Evolutionary conservation across 1,140 invertebrate genomes (phyloP).

Genomic region (Dreissena rostriformis): DNA sequence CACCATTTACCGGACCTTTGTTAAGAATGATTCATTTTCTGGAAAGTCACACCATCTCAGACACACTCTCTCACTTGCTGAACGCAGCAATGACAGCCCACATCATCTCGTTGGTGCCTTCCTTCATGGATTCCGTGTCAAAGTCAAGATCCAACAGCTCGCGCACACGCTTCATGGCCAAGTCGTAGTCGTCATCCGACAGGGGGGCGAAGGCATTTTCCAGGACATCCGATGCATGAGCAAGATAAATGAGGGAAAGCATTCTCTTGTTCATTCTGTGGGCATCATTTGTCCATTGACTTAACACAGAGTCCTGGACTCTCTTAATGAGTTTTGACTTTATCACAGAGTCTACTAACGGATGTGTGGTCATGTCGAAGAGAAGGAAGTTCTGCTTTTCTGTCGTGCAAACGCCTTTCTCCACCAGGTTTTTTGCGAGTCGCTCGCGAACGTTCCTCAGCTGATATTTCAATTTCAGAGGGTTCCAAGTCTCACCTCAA

Average conservation of each 20-base stretch:
- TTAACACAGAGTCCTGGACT: conserved; percentile 97
- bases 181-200: conserved; percentile 99
- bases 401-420: conserved; percentile 99
- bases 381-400: conserved; percentile 99
- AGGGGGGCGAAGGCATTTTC: conserved; percentile 99
- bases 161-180: conserved; percentile 97
- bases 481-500: conserved; percentile 99
- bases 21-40: too few relatives aligned
- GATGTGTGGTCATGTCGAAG: conserved; percentile 99
- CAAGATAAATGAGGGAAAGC: conserved; percentile 95
- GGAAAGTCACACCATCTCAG: too few relatives aligned
- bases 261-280: conserved; percentile 98
- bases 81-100: conserved; percentile 99
- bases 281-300: conserved; percentile 98
- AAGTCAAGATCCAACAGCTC: conserved; percentile 98
- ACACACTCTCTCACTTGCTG: conserved; percentile 88
- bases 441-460: conserved; percentile 99
- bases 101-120: conserved; percentile 89
- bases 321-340: conserved; percentile 98
- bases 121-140: conserved; percentile 94
- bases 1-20: too few relatives aligned
- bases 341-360: conserved; percentile 96
- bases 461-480: conserved; percentile 98
- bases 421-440: conserved; percentile 99
- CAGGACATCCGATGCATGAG: conserved; percentile 98